Evolutionary conservation across 2,113 vertebrate genomes (phyloP).

Genomic region (Steatornis caripensis): DNA sequence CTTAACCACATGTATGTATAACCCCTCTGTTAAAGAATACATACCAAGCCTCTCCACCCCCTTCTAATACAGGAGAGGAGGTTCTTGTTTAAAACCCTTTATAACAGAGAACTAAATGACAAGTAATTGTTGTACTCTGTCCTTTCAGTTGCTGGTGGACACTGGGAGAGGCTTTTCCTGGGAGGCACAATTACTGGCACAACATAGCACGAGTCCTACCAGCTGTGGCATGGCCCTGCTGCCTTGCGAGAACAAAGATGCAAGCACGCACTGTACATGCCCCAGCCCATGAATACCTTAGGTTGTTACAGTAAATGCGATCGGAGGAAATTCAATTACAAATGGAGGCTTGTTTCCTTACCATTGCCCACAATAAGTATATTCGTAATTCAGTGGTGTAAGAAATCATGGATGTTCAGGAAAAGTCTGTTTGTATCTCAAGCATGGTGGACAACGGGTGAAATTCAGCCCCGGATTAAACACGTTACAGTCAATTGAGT

Average conservation of each 20-base stretch:
- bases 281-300: slow-evolving; percentile 27
- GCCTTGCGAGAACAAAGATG: slow-evolving; percentile 17
- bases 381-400: slow-evolving; percentile 47
- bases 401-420: slow-evolving; percentile 24
- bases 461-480: background rate
- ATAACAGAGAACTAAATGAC: background rate
- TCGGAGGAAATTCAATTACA: background rate
- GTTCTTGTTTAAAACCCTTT: background rate
- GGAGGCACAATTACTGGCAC: slow-evolving; percentile 45
- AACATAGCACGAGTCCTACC: background rate
- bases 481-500: background rate
- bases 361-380: slow-evolving; percentile 47
- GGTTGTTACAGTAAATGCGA: background rate
- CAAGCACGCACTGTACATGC: background rate
- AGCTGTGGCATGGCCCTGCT: background rate
- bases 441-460: slow-evolving; percentile 2
- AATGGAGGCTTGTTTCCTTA: slow-evolving; percentile 53
- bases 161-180: slow-evolving; percentile 2
- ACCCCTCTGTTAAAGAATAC: background rate
- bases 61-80: background rate
- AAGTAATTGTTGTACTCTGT: background rate
- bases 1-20: background rate
- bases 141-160: background rate
- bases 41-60: background rate
- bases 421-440: slow-evolving; percentile 27